Evolutionary conservation across 2,888 invertebrate genomes (phyloP).

Genomic region (Baronia brevicornis): DNA sequence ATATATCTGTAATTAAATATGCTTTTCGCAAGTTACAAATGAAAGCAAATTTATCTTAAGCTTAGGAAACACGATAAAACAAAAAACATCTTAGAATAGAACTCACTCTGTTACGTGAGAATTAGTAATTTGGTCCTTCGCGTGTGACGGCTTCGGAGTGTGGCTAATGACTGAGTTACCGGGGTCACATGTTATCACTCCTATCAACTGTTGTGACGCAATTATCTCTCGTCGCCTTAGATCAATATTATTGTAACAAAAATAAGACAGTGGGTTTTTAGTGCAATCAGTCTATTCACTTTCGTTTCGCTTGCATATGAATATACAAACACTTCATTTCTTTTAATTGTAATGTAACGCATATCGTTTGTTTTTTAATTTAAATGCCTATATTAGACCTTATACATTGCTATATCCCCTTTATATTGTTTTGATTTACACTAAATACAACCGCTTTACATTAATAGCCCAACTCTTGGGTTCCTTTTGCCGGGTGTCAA

Average conservation of each 20-base stretch:
- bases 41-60: neutral
- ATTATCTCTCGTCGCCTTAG: conserved; percentile 15
- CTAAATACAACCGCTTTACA: too few species aligned
- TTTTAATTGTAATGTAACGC: too few species aligned
- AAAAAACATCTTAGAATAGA: conserved; percentile 15
- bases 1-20: too few species aligned
- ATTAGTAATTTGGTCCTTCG: conserved; percentile 15
- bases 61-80: too few species aligned
- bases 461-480: too few species aligned
- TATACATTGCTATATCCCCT: too few species aligned
- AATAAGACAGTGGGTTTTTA: conserved; percentile 1
- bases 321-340: too few species aligned
- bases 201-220: conserved; percentile 29
- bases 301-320: conserved; percentile 5
- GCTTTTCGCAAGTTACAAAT: too few species aligned
- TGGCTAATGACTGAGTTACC: conserved; percentile 15
- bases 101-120: conserved; percentile 18
- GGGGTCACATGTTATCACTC: conserved; percentile 34
- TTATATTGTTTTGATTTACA: too few species aligned
- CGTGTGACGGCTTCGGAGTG: conserved; percentile 20
- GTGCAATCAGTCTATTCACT: neutral
- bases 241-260: conserved; percentile 14
- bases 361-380: too few species aligned
- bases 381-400: too few species aligned
- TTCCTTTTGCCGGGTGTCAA: too few species aligned